These are phyloP conservation scores for Coelogynopora nodosa DNA, from an alignment of 2,888 invertebrate species.

Conservation along the genomic window DNA sequence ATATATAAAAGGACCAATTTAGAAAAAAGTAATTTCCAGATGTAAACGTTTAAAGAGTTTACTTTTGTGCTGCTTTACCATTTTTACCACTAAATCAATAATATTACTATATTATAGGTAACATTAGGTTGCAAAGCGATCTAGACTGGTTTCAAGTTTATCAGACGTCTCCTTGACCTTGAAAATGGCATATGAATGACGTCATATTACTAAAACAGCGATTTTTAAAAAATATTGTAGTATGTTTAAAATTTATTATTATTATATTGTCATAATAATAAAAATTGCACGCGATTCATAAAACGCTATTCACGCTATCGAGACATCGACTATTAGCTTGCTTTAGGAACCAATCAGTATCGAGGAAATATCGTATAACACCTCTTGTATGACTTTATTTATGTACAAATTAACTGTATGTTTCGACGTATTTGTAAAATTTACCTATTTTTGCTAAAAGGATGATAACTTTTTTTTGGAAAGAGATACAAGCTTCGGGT, in stretches of 20 bases:
- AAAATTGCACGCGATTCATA: not conserved
- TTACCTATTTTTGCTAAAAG: no score
- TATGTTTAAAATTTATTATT: conserved; percentile 17
- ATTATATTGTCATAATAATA: not conserved
- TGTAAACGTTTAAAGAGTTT: conserved; percentile 12
- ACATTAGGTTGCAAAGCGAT: conserved; percentile 14
- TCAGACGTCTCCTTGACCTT: conserved; percentile 28
- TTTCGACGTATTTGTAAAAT: no score
- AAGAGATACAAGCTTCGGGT: no score
- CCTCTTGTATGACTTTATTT: no score
- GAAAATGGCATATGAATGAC: not conserved
- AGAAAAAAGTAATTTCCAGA: conserved; percentile 13
- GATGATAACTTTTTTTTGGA: no score
- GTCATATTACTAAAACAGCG: not conserved
- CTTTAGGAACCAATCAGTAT: no score
- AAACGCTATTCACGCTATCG: not conserved
- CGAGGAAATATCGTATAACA: no score
- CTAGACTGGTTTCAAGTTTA: conserved; percentile 28
- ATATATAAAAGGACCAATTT: conserved; percentile 16
- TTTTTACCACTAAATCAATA: conserved; percentile 20
- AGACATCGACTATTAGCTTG: not conserved
- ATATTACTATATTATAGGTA: not conserved
- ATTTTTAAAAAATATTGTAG: not conserved
- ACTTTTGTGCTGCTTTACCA: not conserved
- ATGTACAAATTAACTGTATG: no score